phyloP scores from a whole-genome alignment of 2,888 invertebrate genomes.

The Synanthedon myopaeformis region DNA sequence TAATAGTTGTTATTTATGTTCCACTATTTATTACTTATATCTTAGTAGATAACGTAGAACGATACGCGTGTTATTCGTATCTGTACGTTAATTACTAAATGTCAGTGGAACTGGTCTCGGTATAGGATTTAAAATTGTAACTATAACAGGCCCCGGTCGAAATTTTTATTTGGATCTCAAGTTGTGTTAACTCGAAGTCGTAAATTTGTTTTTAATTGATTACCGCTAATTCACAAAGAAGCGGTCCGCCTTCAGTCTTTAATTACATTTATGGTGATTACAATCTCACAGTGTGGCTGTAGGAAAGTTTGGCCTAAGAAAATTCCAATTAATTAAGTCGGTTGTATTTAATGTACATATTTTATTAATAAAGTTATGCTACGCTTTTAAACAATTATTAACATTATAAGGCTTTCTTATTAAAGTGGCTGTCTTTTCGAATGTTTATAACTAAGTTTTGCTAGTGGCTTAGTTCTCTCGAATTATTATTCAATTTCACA shows the following conservation, averaged over 20 bases:
- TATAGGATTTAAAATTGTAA: conserved; percentile 44
- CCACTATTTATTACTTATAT: conserved; percentile 6
- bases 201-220: conserved; percentile 57
- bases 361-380: too few species aligned
- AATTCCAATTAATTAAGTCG: not conserved
- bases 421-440: too few species aligned
- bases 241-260: conserved; percentile 41
- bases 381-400: too few species aligned
- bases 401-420: too few species aligned
- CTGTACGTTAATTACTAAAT: conserved; percentile 19
- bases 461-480: too few species aligned
- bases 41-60: conserved; percentile 4
- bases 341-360: not conserved
- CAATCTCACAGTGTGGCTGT: conserved; percentile 14
- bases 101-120: conserved; percentile 24
- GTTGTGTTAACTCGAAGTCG: conserved; percentile 31
- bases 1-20: not conserved
- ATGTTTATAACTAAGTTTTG: too few species aligned
- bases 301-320: not conserved
- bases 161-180: conserved; percentile 34
- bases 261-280: conserved; percentile 52
- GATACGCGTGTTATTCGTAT: conserved; percentile 1
- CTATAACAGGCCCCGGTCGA: conserved; percentile 35
- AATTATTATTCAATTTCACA: too few species aligned
- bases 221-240: conserved; percentile 52